phyloP scores from a whole-genome alignment of 2,797 vertebrate genomes.

The Ctenopoma kingsleyae region DNA sequence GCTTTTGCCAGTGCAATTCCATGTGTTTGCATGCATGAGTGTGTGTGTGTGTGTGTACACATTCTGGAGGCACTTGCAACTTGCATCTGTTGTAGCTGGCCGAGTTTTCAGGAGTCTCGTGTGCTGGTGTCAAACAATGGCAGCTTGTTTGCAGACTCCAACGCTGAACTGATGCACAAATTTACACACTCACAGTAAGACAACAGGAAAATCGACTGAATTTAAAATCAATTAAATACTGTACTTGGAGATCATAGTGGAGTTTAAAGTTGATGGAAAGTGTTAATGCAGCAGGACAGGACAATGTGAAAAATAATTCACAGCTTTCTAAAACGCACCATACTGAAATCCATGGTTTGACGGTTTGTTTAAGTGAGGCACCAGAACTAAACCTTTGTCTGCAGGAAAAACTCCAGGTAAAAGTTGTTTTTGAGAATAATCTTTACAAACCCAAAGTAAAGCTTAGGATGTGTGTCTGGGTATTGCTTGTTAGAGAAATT shows the following conservation, averaged over 20 bases:
- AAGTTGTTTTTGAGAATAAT: too few species aligned
- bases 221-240: slow-evolving; percentile 40
- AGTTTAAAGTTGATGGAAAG: background rate
- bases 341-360: too few species aligned
- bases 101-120: slow-evolving; percentile 58
- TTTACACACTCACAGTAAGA: slow-evolving; percentile 21
- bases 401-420: too few species aligned
- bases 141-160: slow-evolving; percentile 73
- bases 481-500: too few species aligned
- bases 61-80: slow-evolving; percentile 52
- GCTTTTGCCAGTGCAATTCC: background rate
- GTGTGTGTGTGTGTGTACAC: slow-evolving; percentile 15
- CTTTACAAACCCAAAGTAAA: too few species aligned
- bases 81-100: slow-evolving; percentile 77
- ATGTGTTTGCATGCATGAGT: background rate
- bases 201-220: slow-evolving; percentile 23
- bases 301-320: slow-evolving; percentile 19
- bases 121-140: slow-evolving; percentile 70
- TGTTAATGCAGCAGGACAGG: slow-evolving; percentile 16
- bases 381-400: background rate
- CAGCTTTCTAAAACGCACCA: background rate
- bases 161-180: slow-evolving; percentile 59
- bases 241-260: background rate
- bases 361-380: too few species aligned
- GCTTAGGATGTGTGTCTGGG: background rate